phyloP scores from a whole-genome alignment of 1,140 invertebrate species.

The Aphelenchoides besseyi region DNA sequence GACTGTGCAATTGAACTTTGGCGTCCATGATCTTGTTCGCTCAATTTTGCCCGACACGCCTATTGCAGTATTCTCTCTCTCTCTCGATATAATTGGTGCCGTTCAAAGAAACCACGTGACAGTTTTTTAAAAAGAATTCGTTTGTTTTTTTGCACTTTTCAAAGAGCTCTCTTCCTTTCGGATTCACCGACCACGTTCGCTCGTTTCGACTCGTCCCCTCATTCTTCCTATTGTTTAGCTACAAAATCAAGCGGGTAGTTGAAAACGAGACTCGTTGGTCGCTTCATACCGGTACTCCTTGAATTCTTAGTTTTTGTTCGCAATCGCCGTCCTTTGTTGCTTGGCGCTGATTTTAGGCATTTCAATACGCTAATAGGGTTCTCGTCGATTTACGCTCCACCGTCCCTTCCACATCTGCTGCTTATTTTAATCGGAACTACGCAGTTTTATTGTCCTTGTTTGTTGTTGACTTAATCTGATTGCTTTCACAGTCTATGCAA shows the following conservation, averaged over 20 bases:
- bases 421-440: conserved; percentile 5
- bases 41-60: too few relatives aligned
- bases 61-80: too few relatives aligned
- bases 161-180: neutral
- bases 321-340: neutral
- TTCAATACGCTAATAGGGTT: neutral
- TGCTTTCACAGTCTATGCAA: neutral
- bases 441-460: neutral
- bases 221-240: neutral
- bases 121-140: neutral
- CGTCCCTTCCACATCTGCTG: too few relatives aligned
- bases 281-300: neutral
- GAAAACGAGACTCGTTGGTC: neutral
- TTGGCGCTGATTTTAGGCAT: neutral
- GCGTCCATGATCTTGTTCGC: too few relatives aligned
- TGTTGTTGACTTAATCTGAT: neutral
- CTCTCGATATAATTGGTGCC: too few relatives aligned
- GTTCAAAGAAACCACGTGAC: too few relatives aligned
- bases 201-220: neutral
- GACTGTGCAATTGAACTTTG: neutral
- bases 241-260: neutral
- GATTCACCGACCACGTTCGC: neutral
- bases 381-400: too few relatives aligned
- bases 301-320: neutral
- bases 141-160: conserved; percentile 1